Percentiles rank a stretch among this genome's conserved stretches.
Evolutionary conservation across 2,797 vertebrate genomes (phyloP).

Genomic region (Oryzias dopingdopingensis): DNA sequence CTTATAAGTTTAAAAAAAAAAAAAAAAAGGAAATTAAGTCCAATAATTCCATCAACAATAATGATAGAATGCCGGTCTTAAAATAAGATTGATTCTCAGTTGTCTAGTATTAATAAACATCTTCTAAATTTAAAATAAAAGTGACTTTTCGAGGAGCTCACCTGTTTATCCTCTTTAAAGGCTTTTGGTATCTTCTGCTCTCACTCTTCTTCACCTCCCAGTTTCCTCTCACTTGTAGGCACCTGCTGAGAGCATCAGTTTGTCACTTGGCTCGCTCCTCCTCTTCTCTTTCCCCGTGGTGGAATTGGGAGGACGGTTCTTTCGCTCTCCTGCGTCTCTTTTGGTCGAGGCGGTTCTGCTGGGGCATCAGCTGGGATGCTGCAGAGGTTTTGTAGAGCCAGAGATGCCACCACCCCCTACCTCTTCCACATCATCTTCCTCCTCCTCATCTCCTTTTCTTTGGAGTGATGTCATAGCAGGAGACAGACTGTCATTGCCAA

Average conservation of each 20-base stretch:
- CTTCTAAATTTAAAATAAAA: not conserved
- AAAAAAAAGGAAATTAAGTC: no score
- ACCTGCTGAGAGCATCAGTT: slow-evolving; percentile 79
- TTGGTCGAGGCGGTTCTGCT: slow-evolving; percentile 57
- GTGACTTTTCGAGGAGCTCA: slow-evolving; percentile 37
- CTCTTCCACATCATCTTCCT: slow-evolving; percentile 15
- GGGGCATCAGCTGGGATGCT: slow-evolving; percentile 65
- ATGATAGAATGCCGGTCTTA: no score
- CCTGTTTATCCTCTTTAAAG: slow-evolving; percentile 39
- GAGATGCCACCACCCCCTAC: slow-evolving; percentile 16
- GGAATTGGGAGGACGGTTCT: slow-evolving; percentile 58
- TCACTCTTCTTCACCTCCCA: slow-evolving; percentile 46
- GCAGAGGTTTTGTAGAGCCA: slow-evolving; percentile 65
- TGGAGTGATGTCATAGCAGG: slow-evolving; percentile 67
- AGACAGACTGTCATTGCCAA: slow-evolving; percentile 62
- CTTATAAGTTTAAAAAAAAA: no score
- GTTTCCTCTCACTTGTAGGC: slow-evolving; percentile 74
- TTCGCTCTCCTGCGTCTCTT: slow-evolving; percentile 44
- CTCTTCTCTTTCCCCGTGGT: slow-evolving; percentile 48
- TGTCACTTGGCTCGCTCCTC: slow-evolving; percentile 69
- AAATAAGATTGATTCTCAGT: not conserved
- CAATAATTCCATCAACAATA: no score
- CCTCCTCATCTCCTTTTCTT: slow-evolving; percentile 43
- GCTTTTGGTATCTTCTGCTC: slow-evolving; percentile 51
- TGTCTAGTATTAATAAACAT: not conserved